Percentiles rank a stretch among this genome's conserved stretches.
These are phyloP conservation scores for Muricea muricata DNA, from an alignment of 92 coral and sea anemone genomes.

Conservation along the genomic window DNA sequence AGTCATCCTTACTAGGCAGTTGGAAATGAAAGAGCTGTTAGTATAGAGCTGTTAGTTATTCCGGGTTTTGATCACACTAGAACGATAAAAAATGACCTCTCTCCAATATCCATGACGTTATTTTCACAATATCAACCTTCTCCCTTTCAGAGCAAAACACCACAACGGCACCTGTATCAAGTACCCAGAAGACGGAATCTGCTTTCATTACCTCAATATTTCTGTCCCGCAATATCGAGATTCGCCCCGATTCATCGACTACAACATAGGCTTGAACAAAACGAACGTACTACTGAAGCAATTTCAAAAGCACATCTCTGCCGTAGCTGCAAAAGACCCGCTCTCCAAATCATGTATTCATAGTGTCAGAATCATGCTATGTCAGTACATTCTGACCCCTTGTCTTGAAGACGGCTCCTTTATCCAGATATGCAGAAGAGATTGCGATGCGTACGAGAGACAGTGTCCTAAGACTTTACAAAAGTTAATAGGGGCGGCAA, in stretches of 20 bases:
- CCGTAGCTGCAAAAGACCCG: slow-evolving; percentile 34
- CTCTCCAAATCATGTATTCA: slow-evolving; percentile 56
- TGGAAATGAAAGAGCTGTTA: too few relatives aligned
- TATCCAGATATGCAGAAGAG: slow-evolving; percentile 77
- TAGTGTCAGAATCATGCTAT: slow-evolving; percentile 69
- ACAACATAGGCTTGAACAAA: slow-evolving; percentile 70
- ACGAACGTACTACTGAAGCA: slow-evolving; percentile 66
- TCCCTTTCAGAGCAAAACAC: slow-evolving; percentile 16
- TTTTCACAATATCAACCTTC: too few relatives aligned
- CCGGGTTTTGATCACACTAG: too few relatives aligned
- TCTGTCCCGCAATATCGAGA: slow-evolving; percentile 63
- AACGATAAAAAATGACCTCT: too few relatives aligned
- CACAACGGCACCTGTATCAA: slow-evolving; percentile 77
- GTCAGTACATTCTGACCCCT: slow-evolving; percentile 88
- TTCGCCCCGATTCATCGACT: slow-evolving; percentile 81
- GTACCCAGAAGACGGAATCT: slow-evolving; percentile 65
- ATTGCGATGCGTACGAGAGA: slow-evolving; percentile 79
- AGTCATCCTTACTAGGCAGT: too few relatives aligned
- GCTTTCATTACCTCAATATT: slow-evolving; percentile 65
- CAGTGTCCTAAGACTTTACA: slow-evolving; percentile 70
- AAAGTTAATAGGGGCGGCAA: slow-evolving; percentile 79
- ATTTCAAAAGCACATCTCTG: slow-evolving; percentile 40
- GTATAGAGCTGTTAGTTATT: too few relatives aligned
- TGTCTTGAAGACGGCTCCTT: slow-evolving; percentile 69
- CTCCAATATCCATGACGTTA: too few relatives aligned